Conservation (phyloP, 35 echinoderm and acorn worm genomes). For the Ophioderma brevispina region DNA sequence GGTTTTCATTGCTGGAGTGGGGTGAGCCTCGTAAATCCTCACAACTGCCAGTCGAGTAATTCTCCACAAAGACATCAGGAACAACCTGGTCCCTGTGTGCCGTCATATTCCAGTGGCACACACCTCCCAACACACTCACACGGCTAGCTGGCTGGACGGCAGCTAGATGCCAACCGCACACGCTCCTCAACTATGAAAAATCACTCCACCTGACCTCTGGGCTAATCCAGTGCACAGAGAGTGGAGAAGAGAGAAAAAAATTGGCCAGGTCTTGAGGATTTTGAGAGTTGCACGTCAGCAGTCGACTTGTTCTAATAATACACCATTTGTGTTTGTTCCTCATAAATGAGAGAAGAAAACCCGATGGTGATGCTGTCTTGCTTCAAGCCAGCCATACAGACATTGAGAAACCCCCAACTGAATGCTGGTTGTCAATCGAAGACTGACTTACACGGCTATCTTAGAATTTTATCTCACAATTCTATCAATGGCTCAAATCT, state of each 20-base stretch:
- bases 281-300: neutral
- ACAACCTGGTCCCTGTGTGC: conserved; percentile 3
- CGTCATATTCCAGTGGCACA: neutral
- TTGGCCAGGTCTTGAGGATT: neutral
- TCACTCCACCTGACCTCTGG: neutral
- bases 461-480: neutral
- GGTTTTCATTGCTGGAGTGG: neutral
- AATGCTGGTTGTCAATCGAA: neutral
- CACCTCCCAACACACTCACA: neutral
- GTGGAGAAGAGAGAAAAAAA: neutral
- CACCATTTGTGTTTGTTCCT: neutral
- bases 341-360: neutral
- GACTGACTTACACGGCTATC: neutral
- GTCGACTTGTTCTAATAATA: neutral
- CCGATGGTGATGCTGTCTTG: neutral
- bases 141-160: neutral
- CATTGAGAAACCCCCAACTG: neutral
- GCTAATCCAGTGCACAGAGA: neutral
- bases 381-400: neutral
- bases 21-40: neutral
- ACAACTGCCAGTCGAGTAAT: neutral
- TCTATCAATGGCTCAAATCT: conserved; percentile 6
- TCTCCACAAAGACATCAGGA: conserved; percentile 9
- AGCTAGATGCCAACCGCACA: neutral
- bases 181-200: no score